A percentile compares a stretch with the other conserved stretches of the same genome.
phyloP scores from a whole-genome alignment of 2,888 invertebrate species.

The Melikaiella ostensackeni region DNA sequence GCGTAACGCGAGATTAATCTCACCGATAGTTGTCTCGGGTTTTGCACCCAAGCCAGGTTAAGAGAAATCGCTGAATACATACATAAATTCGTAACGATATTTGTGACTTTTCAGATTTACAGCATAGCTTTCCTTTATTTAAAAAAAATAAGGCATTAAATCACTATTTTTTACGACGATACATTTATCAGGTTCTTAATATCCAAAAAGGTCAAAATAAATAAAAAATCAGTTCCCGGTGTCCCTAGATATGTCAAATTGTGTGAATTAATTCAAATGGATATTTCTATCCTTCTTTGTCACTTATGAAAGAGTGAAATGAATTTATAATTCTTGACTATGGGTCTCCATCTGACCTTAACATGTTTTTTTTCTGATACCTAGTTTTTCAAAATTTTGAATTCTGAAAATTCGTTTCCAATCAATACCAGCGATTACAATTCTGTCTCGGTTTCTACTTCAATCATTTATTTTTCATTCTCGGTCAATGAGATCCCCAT shows the following conservation, averaged over 20 bases:
- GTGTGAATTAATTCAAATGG: background rate
- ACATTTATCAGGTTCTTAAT: too few species aligned
- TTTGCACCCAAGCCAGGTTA: background rate
- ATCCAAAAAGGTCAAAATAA: too few species aligned
- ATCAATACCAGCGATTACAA: background rate
- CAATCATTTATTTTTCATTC: background rate
- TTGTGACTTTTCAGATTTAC: background rate
- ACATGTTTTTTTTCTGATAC: too few species aligned
- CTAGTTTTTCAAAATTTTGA: background rate
- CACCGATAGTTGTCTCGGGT: background rate
- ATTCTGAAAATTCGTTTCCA: background rate
- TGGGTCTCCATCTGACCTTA: too few species aligned
- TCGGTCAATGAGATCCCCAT: slow-evolving; percentile 1
- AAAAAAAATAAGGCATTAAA: background rate
- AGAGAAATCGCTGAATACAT: slow-evolving; percentile 23
- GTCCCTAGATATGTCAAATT: background rate
- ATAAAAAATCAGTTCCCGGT: background rate
- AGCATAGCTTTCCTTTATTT: background rate
- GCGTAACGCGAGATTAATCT: slow-evolving; percentile 12
- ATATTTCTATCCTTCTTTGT: slow-evolving; percentile 11
- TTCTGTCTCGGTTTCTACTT: background rate
- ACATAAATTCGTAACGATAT: background rate
- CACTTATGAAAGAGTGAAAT: slow-evolving; percentile 7
- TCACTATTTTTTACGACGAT: background rate
- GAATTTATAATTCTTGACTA: too few species aligned